A percentile compares a stretch with the other conserved stretches of the same genome.
phyloP scores from a whole-genome alignment of 2,888 invertebrate species.

The Amphipoea oculea region DNA sequence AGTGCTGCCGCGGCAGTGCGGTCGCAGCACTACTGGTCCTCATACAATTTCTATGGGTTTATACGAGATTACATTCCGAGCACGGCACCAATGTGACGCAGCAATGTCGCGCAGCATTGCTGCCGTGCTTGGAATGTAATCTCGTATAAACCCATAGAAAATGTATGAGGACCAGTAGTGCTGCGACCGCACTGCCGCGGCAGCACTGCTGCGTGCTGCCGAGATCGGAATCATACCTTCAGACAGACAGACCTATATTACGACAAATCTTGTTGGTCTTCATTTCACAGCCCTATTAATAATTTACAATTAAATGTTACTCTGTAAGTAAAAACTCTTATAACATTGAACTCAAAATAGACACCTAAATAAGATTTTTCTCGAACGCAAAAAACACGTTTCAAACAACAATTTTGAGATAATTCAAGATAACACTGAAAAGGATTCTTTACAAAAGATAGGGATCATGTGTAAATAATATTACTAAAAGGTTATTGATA shows the following conservation, averaged over 20 bases:
- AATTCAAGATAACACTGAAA: constrained; percentile 7
- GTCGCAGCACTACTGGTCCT: no score
- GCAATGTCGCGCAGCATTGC: no score
- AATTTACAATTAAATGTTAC: constrained; percentile 8
- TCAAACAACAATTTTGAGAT: neutral
- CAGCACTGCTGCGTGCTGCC: no score
- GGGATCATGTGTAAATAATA: constrained; percentile 1
- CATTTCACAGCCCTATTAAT: constrained; percentile 7
- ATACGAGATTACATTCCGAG: no score
- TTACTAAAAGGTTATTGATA: constrained; percentile 33
- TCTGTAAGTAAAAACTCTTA: neutral
- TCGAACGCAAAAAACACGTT: constrained; percentile 9
- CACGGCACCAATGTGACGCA: no score
- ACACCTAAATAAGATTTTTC: neutral
- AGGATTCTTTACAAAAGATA: constrained; percentile 2
- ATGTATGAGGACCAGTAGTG: no score
- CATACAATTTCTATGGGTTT: no score
- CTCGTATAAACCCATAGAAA: no score
- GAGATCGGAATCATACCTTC: no score
- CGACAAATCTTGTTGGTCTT: neutral
- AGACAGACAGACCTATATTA: neutral
- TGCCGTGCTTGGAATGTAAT: no score
- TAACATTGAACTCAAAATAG: neutral
- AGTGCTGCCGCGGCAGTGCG: no score
- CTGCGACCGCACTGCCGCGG: no score